These are phyloP conservation scores for Drosophila fuyamai DNA, from an alignment of 1,140 invertebrate species.

Conservation along the genomic window DNA sequence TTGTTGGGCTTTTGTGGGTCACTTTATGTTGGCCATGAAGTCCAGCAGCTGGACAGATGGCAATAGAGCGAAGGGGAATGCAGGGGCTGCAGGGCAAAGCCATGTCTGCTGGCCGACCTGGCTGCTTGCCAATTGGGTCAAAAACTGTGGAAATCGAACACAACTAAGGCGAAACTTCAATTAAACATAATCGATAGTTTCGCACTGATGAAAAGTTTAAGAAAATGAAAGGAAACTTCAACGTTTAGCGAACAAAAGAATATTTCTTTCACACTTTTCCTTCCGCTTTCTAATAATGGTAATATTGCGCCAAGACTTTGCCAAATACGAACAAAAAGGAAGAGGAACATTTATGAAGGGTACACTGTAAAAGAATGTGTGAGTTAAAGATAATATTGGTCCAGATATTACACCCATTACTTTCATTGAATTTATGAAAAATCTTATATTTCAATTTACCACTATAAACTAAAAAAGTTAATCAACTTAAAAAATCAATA, in stretches of 20 bases:
- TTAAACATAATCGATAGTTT: slow-evolving; percentile 49
- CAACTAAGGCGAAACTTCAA: slow-evolving; percentile 40
- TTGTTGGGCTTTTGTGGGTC: slow-evolving; percentile 29
- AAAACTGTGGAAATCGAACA: slow-evolving; percentile 24
- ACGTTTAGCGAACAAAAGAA: slow-evolving; percentile 32
- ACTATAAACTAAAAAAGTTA: no score
- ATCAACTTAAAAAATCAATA: no score
- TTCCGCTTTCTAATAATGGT: slow-evolving; percentile 23
- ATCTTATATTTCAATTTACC: no score
- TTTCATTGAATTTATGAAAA: no score
- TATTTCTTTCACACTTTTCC: slow-evolving; percentile 15
- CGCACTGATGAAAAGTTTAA: slow-evolving; percentile 46
- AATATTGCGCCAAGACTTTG: slow-evolving; percentile 26
- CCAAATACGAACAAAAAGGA: background rate
- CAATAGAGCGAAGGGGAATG: background rate
- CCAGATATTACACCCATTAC: no score
- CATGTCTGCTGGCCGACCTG: slow-evolving; percentile 61
- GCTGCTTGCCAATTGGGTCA: slow-evolving; percentile 75
- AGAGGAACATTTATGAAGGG: background rate
- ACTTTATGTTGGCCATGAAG: slow-evolving; percentile 6
- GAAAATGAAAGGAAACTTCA: slow-evolving; percentile 41
- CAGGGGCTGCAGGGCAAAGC: background rate
- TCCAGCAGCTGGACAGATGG: slow-evolving; percentile 26
- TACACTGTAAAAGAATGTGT: background rate
- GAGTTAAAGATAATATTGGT: no score